These are phyloP conservation scores for Aphidius ervi DNA, from an alignment of 1,140 invertebrate species.

Conservation along the genomic window DNA sequence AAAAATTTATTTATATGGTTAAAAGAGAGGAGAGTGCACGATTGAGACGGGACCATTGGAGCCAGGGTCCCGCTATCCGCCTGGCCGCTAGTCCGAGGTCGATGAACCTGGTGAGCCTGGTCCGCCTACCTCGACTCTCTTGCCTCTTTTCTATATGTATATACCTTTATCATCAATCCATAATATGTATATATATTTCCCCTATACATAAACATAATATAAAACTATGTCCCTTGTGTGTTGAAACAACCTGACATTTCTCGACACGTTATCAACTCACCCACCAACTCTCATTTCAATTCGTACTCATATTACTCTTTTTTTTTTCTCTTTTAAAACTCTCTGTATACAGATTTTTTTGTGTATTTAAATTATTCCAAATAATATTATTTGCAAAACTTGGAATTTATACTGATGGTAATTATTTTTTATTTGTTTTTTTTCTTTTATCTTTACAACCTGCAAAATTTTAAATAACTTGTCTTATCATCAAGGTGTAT, in stretches of 20 bases:
- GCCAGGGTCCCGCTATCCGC: constrained; percentile 31
- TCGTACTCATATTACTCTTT: too few species aligned
- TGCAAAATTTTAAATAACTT: too few species aligned
- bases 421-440: neutral
- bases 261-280: neutral
- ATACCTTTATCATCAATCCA: neutral
- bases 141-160: constrained; percentile 6
- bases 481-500: too few species aligned
- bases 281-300: neutral
- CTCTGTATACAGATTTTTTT: too few species aligned
- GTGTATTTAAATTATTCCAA: too few species aligned
- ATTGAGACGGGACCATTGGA: constrained; percentile 30
- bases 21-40: constrained; percentile 16
- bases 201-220: neutral
- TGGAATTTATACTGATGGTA: neutral
- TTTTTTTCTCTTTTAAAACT: too few species aligned
- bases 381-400: too few species aligned
- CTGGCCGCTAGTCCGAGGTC: constrained; percentile 32
- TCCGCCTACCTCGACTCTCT: constrained; percentile 26
- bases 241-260: too few species aligned
- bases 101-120: constrained; percentile 27
- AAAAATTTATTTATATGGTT: neutral
- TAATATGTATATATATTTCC: neutral
- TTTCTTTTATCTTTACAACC: neutral
- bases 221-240: too few species aligned